Conservation (phyloP, 2,888 invertebrate species). For the Tetranychus truncatus region DNA sequence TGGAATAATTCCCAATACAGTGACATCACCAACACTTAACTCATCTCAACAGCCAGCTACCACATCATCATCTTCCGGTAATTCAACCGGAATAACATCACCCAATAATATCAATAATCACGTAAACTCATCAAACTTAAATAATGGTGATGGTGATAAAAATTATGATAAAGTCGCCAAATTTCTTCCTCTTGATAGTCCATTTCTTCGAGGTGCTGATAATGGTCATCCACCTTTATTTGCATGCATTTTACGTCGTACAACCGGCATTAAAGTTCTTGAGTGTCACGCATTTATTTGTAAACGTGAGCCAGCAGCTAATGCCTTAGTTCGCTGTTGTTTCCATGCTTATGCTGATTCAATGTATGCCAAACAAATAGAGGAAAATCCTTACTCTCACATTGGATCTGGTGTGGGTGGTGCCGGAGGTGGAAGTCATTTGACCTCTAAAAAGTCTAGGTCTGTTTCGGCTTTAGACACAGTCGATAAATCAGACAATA, state of each 20-base stretch:
- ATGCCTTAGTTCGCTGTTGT: slow-evolving; percentile 87
- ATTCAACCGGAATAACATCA: not conserved
- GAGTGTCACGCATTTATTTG: slow-evolving; percentile 98
- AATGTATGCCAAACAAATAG: slow-evolving; percentile 64
- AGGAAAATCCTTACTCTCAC: slow-evolving; percentile 29
- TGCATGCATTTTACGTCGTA: slow-evolving; percentile 83
- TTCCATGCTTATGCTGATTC: slow-evolving; percentile 95
- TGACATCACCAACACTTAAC: not conserved
- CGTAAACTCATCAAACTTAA: not conserved
- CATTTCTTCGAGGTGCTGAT: slow-evolving; percentile 78
- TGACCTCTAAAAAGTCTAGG: slow-evolving; percentile 19
- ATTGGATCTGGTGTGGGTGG: slow-evolving; percentile 16
- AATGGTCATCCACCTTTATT: slow-evolving; percentile 89
- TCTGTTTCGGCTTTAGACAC: slow-evolving; percentile 26
- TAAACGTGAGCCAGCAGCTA: slow-evolving; percentile 85
- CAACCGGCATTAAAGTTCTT: slow-evolving; percentile 79
- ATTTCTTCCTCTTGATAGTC: slow-evolving; percentile 85
- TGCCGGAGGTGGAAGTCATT: not conserved
- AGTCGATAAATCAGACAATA: slow-evolving; percentile 21
- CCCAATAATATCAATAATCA: not conserved
- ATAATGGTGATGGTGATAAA: not conserved
- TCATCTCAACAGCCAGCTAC: not conserved
- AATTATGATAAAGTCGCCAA: slow-evolving; percentile 24
- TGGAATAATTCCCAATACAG: not conserved
- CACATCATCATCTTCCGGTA: not conserved